phyloP scores from a whole-genome alignment of 2,797 vertebrate genomes.

The Poeciliopsis presidionis region DNA sequence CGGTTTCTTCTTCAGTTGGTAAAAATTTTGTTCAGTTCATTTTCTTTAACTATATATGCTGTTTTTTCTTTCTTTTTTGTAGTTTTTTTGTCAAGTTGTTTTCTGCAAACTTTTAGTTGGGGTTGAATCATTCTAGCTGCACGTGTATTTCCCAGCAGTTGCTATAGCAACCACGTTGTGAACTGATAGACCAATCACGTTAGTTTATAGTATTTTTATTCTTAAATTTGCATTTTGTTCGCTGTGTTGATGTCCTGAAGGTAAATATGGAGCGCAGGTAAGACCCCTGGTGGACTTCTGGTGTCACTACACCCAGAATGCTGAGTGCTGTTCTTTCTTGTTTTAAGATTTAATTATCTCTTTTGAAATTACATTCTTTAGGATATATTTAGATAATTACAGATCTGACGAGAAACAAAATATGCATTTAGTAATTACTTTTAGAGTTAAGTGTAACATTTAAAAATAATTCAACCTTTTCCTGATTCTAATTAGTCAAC shows the following conservation, averaged over 20 bases:
- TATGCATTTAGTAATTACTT: neutral
- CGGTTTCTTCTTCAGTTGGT: neutral
- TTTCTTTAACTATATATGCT: neutral
- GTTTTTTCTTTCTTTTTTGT: neutral
- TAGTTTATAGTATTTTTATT: neutral
- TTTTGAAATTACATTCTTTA: neutral
- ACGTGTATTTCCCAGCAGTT: neutral
- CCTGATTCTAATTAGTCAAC: neutral
- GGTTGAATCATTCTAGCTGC: neutral
- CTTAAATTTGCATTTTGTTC: neutral
- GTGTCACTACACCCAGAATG: slow-evolving; percentile 15
- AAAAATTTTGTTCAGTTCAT: neutral
- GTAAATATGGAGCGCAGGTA: slow-evolving; percentile 10
- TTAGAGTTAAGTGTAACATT: neutral
- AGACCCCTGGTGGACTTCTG: slow-evolving; percentile 47
- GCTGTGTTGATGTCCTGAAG: neutral
- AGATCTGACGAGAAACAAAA: neutral
- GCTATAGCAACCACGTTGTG: neutral
- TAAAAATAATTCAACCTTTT: neutral
- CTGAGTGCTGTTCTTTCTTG: neutral
- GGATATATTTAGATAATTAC: neutral
- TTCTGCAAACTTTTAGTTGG: neutral
- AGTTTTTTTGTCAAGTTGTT: neutral
- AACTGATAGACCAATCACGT: neutral
- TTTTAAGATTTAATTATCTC: neutral